Conservation (phyloP, 2,797 vertebrate genomes). For the Arnoldichthys spilopterus region DNA sequence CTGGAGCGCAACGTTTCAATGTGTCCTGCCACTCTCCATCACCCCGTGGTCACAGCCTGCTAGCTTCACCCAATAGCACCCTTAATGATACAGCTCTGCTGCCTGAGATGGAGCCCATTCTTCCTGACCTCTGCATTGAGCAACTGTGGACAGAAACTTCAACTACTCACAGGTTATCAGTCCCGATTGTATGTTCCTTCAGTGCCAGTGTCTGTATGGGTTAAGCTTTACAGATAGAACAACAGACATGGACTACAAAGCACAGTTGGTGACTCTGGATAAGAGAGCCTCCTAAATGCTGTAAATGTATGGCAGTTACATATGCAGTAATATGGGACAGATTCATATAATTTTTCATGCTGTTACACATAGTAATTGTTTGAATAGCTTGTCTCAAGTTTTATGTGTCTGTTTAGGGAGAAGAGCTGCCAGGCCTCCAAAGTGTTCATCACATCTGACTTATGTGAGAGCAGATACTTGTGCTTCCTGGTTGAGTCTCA, state of each 20-base stretch:
- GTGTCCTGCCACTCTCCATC: constrained; percentile 84
- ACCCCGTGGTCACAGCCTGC: constrained; percentile 78
- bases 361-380: not conserved
- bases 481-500: constrained; percentile 95
- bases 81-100: constrained; percentile 81
- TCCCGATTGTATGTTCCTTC: not conserved
- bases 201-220: no score
- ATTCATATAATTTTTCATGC: not conserved
- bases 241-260: no score
- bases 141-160: constrained; percentile 92
- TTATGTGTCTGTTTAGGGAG: constrained; percentile 76
- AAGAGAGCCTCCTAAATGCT: no score
- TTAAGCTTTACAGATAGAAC: no score
- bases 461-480: constrained; percentile 92
- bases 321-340: not conserved
- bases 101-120: constrained; percentile 90
- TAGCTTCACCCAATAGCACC: constrained; percentile 84
- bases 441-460: constrained; percentile 93
- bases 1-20: constrained; percentile 90
- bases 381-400: not conserved
- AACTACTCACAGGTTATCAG: constrained; percentile 78
- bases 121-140: constrained; percentile 94
- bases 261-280: no score
- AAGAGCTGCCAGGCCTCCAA: constrained; percentile 94
- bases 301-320: not conserved